Conservation (phyloP, 2,888 invertebrate genomes). For the Tromatobia lineatoria region DNA sequence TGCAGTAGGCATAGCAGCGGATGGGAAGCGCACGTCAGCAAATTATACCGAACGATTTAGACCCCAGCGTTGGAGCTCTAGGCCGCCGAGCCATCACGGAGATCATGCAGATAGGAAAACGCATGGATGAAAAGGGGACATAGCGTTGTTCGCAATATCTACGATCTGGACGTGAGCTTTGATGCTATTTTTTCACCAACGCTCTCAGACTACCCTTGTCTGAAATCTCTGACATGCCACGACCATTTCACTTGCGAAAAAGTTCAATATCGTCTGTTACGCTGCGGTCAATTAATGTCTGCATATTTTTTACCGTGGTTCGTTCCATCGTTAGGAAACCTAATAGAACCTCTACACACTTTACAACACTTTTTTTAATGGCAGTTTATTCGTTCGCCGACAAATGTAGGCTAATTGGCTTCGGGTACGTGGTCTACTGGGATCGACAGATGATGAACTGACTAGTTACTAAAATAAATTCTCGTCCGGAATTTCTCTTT, state of each 20-base stretch:
- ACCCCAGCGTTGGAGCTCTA: neutral
- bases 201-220: neutral
- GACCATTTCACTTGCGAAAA: constrained; percentile 12
- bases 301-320: neutral
- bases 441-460: neutral
- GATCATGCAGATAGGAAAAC: constrained; percentile 39
- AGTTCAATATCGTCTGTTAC: neutral
- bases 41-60: constrained; percentile 34
- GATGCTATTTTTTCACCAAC: constrained; percentile 17
- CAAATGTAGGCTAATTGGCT: neutral
- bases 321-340: neutral
- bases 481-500: neutral
- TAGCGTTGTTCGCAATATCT: neutral
- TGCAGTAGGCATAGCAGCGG: neutral
- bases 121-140: constrained; percentile 15
- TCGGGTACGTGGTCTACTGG: neutral
- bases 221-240: constrained; percentile 5
- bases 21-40: constrained; percentile 8
- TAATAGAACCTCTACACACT: neutral
- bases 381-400: neutral
- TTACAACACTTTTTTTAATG: neutral
- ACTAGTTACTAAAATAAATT: neutral
- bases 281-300: neutral
- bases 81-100: constrained; percentile 9
- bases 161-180: constrained; percentile 20